Base-by-base conservation (phyloP, 1,140 invertebrate genomes). In the Paraescarpia echinospica region DNA sequence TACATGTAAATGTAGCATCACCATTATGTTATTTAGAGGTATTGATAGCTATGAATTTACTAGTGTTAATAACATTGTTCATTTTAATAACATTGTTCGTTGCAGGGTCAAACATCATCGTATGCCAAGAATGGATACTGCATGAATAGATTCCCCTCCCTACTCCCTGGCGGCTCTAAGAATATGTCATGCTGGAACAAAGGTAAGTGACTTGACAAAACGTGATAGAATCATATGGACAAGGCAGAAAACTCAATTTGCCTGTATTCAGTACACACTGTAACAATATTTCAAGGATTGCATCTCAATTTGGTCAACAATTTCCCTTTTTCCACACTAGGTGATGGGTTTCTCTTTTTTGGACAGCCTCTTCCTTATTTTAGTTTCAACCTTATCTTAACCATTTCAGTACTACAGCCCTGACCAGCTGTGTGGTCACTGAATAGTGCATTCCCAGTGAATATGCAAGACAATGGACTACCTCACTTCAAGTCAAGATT, bases 41-140 rank as follows among this genome's bases (percentile, higher is more conserved):
- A 89, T 18, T 33, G 89, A 33, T 89, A 89, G 89, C n/a, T 41
- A 12, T 41, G 4, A 41, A 12, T 41, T 41, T 41, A 41, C 41
- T 41, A 41, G 41, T 41, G n/a, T 41, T 41, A 41, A 41, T 41
- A 41, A 41, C 41, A 41, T 41, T n/a, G n/a, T n/a, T n/a, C n/a
- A n/a, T n/a, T n/a, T 51, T 51, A 51, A 51, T 8, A 51, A 51
- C 48, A 51, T 90, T 8, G 12, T 90, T 91, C 41, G 22, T 91
- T 48, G 9, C 33, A 91, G 91, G 91, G 91, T 35, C 33, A 34
- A 18, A 91, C 91, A 22, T 33, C 33, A 22, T 35, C 48, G 2
- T 91, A 91, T 59, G 34, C 91, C 8, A 91, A 91, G 41, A 91
- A 91, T 59, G 91, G 91, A 6, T 41, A 41, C 33, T 59, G 33